Evolutionary conservation across 37 sponge, comb jelly and placozoan species (phyloP).

Genomic region (Haliclona indistincta): DNA sequence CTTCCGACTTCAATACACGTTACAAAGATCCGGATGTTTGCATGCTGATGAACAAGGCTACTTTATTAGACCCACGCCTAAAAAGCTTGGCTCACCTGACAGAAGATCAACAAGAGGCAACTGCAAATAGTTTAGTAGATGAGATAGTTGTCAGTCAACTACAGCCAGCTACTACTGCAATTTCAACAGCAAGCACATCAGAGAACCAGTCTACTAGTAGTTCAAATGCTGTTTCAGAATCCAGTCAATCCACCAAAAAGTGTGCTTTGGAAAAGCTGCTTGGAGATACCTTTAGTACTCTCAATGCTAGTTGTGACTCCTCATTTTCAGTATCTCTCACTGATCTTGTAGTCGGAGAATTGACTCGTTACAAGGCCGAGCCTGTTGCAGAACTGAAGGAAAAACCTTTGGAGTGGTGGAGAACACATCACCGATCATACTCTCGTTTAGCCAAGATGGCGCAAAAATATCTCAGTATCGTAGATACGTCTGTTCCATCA

Average conservation of each 20-base stretch:
- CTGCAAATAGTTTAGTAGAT: not conserved
- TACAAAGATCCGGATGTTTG: not conserved
- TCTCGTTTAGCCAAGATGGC: conserved; percentile 8
- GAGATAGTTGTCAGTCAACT: no score
- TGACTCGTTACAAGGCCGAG: conserved; percentile 7
- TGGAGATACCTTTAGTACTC: not conserved
- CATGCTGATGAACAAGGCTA: not conserved
- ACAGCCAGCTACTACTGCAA: no score
- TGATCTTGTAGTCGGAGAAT: not conserved
- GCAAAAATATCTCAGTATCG: conserved; percentile 8
- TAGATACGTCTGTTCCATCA: conserved; percentile 35
- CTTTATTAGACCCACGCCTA: conserved; percentile 4
- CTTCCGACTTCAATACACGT: not conserved
- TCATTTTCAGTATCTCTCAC: not conserved
- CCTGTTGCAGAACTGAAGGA: not conserved
- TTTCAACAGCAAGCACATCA: not conserved
- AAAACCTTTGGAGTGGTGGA: conserved; percentile 19
- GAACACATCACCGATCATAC: not conserved
- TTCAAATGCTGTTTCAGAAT: not conserved
- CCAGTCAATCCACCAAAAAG: not conserved
- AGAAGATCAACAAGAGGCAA: not conserved
- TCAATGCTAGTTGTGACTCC: not conserved
- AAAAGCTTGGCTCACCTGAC: conserved; percentile 9
- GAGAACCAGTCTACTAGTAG: not conserved
- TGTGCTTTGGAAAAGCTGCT: not conserved